phyloP scores from a whole-genome alignment of 2,888 invertebrate species.

The Yponomeuta plumbellus region DNA sequence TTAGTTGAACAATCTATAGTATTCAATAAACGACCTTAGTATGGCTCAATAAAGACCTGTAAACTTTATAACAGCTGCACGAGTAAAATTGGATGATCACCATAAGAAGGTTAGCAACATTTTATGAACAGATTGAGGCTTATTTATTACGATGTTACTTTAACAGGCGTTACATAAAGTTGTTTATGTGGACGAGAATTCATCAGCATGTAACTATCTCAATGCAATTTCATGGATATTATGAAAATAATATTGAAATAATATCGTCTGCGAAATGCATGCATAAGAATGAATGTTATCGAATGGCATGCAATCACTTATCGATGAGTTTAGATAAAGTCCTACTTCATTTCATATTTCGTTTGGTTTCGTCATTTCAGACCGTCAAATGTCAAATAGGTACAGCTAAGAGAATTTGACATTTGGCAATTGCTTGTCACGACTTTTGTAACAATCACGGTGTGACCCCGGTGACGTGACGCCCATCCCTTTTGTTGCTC shows the following conservation, averaged over 20 bases:
- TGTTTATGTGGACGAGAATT: background rate
- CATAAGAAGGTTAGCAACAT: conserved; percentile 20
- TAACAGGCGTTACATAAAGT: background rate
- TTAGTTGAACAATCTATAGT: background rate
- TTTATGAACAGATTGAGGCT: conserved; percentile 13
- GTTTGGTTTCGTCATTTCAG: background rate
- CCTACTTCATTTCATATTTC: background rate
- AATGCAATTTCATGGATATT: background rate
- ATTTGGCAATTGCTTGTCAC: background rate
- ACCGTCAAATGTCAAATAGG: background rate
- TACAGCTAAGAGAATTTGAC: background rate
- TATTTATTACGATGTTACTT: conserved; percentile 3
- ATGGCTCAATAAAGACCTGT: background rate
- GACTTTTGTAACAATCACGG: background rate
- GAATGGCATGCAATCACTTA: too few species aligned
- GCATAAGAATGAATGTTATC: too few species aligned
- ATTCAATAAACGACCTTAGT: background rate
- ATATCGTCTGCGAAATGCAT: too few species aligned
- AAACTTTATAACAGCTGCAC: background rate
- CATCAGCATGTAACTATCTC: conserved; percentile 16
- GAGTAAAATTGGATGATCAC: background rate
- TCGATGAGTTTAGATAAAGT: background rate
- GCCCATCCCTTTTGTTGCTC: background rate
- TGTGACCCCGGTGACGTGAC: background rate
- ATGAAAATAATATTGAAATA: background rate